Conservation (phyloP, 2,888 invertebrate genomes). For the Caenorhabditis sp. region DNA sequence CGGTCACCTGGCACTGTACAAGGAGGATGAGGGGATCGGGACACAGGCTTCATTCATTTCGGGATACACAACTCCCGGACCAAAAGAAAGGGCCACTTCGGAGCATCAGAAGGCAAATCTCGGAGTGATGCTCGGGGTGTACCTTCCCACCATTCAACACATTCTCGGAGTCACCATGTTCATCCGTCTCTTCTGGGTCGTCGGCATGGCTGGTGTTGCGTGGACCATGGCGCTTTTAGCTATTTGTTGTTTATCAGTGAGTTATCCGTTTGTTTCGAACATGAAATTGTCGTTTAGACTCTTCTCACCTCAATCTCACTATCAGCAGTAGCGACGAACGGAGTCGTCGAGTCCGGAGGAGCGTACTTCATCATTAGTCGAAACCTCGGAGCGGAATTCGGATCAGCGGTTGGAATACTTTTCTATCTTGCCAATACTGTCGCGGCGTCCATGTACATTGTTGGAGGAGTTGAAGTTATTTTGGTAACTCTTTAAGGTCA, state of each 20-base stretch:
- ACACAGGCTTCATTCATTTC: conserved; percentile 78
- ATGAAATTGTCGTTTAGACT: conserved; percentile 82
- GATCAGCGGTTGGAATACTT: conserved; percentile 98
- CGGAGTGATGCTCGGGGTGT: conserved; percentile 98
- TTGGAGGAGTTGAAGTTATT: conserved; percentile 87
- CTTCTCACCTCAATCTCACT: conserved; percentile 91
- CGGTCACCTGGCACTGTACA: conserved; percentile 81
- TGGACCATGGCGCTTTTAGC: conserved; percentile 92
- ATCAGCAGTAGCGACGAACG: conserved; percentile 99
- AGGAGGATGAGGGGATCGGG: conserved; percentile 71
- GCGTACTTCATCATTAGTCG: conserved; percentile 98
- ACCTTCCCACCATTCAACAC: conserved; percentile 98
- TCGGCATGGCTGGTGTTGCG: conserved; percentile 84
- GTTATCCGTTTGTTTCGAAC: conserved; percentile 53
- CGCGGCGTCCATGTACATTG: conserved; percentile 99
- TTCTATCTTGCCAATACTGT: conserved; percentile 98
- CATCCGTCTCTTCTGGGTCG: conserved; percentile 98
- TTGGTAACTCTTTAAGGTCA: conserved; percentile 80
- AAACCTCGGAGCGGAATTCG: conserved; percentile 94
- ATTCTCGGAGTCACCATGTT: conserved; percentile 99
- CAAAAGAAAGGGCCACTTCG: conserved; percentile 78
- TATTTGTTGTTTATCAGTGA: conserved; percentile 86
- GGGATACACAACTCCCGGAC: conserved; percentile 82
- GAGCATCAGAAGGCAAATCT: conserved; percentile 87
- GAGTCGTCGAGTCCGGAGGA: conserved; percentile 96